A percentile compares a stretch with the other conserved stretches of the same genome.
Evolutionary conservation across 2,888 invertebrate species (phyloP).

Genomic region (Heteromurus nitidus): DNA sequence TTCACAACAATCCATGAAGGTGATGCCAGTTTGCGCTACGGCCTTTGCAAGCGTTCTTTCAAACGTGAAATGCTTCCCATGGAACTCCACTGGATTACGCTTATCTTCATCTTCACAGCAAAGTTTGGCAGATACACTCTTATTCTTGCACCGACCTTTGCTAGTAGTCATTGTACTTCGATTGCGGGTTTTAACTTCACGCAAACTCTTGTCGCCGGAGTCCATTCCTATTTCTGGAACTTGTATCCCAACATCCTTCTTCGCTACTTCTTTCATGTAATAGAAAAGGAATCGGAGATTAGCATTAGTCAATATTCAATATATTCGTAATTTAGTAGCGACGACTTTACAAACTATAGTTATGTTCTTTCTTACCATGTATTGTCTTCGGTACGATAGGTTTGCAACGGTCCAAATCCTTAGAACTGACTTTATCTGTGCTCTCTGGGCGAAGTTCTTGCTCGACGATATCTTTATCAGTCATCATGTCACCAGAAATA

Average conservation of each 20-base stretch:
- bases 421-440: too few relatives aligned
- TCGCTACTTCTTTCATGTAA: not conserved
- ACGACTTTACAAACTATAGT: too few relatives aligned
- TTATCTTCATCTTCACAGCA: conserved; percentile 8
- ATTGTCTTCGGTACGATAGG: too few relatives aligned
- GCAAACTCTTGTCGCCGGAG: not conserved
- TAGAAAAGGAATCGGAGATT: too few relatives aligned
- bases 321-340: too few relatives aligned
- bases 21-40: conserved; percentile 7
- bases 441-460: too few relatives aligned
- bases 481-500: too few relatives aligned
- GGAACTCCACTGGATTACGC: conserved; percentile 13
- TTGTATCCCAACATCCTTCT: conserved; percentile 24
- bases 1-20: not conserved
- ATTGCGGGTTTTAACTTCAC: not conserved
- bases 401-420: too few relatives aligned
- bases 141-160: not conserved
- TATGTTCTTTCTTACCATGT: too few relatives aligned
- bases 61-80: conserved; percentile 24
- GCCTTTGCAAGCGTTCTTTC: conserved; percentile 22
- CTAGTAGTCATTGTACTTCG: conserved; percentile 15
- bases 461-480: too few relatives aligned
- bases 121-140: conserved; percentile 4
- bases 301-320: too few relatives aligned
- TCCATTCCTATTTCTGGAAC: not conserved